Evolutionary conservation across 2,888 invertebrate species (phyloP), one percentile per base, ranked within the genome.

Genomic region (Folsomia manolachei): DNA sequence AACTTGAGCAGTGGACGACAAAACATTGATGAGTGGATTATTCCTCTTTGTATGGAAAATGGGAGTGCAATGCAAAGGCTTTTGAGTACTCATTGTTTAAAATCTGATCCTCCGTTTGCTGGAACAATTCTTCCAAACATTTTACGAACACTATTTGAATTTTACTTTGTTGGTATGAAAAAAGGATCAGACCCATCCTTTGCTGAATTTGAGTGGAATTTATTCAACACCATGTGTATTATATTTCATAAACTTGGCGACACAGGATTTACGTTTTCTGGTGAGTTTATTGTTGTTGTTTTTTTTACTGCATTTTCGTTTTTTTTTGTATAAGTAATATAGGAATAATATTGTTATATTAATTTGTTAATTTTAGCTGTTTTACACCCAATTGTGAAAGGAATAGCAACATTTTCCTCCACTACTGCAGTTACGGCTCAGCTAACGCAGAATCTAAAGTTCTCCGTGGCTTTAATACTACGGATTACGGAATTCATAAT

Each of bases 1-100:
- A 70, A 72, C 62, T 27, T 78, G 4, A 75, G 74, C 24, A 65
- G 73, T 1, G 71, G 69, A 2, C 51, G 69, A 2, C 27, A 63
- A 51, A 66, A 71, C 24, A 18, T 76, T 7, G 21, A 61, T 2
- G 75, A 72, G 24, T 80, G 80, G 80, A 75, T 80, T 19, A 60
- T 75, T 25, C 78, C 80, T 14, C 56, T 78, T 1, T 75, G 76
- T 68, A 68, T 75, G 9, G 74, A 77, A 27, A 78, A 78, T 51
- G 67, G 71, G 14, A 75, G 75, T 67, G 77, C 78, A 21, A 63
- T 71, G n/a, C 62, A 76, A 19, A 66, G 75, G 56, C 21, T 79
- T 7, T n/a, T 80, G 18, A 62, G 60, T 4, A 60, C 71, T 25
- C 63, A 75, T 25, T 72, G 71, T 14, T 21, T 56, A 0, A 73